Percentiles rank a stretch among this genome's conserved stretches.
Conservation (phyloP, 2,113 vertebrate genomes). For the Carettochelys insculpta region DNA sequence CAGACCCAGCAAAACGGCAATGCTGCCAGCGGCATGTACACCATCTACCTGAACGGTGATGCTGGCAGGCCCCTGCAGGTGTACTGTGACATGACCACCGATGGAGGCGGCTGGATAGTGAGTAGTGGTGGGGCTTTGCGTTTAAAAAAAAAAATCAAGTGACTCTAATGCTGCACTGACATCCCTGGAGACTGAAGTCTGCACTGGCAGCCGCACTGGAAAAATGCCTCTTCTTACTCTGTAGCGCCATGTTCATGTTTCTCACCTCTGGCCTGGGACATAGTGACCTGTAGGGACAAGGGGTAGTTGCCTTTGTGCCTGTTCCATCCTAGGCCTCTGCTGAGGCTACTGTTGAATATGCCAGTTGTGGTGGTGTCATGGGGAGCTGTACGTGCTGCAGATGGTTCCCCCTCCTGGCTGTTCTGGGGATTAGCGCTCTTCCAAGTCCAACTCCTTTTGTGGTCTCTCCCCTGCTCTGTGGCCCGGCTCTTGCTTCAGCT, state of each 20-base stretch:
- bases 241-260: neutral
- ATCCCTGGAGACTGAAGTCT: neutral
- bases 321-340: neutral
- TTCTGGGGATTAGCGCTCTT: neutral
- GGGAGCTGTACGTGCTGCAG: neutral
- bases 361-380: neutral
- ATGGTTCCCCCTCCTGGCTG: neutral
- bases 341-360: neutral
- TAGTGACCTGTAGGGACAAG: neutral
- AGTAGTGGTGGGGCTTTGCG: slow-evolving; percentile 27
- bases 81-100: slow-evolving; percentile 89
- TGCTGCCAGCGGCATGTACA: slow-evolving; percentile 76
- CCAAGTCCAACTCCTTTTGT: neutral
- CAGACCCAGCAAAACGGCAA: slow-evolving; percentile 83
- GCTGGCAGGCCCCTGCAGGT: slow-evolving; percentile 76
- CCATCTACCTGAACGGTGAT: slow-evolving; percentile 79
- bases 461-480: neutral
- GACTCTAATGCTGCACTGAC: neutral
- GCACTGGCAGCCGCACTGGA: neutral
- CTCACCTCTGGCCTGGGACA: neutral
- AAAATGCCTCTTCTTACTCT: neutral
- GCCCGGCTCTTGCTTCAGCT: neutral
- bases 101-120: slow-evolving; percentile 88
- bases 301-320: neutral
- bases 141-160: fast-evolving